These are phyloP conservation scores for Pseudomyrmex concolor DNA, from an alignment of 1,140 invertebrate species.

Conservation along the genomic window DNA sequence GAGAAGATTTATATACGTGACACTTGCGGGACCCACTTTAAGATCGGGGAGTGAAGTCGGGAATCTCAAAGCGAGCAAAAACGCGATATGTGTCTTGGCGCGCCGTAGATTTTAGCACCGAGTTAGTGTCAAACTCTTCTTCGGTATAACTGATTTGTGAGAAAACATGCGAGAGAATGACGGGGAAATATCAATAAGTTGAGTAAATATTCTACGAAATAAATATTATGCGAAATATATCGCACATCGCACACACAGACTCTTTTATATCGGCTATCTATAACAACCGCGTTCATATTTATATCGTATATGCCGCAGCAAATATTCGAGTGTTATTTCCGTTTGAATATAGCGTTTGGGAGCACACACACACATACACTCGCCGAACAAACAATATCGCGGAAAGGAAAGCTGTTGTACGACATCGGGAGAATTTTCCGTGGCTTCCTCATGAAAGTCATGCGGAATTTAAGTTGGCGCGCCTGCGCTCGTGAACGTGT, in stretches of 20 bases:
- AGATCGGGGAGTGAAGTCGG: too few relatives aligned
- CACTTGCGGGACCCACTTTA: conserved; percentile 1
- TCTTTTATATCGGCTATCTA: conserved; percentile 32
- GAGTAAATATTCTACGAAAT: not conserved
- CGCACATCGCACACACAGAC: not conserved
- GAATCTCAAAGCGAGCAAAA: not conserved
- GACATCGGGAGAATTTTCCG: conserved; percentile 46
- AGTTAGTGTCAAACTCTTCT: too few relatives aligned
- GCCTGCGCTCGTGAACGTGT: conserved; percentile 61
- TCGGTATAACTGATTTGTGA: too few relatives aligned
- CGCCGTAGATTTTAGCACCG: too few relatives aligned
- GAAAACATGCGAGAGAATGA: too few relatives aligned
- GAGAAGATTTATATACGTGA: too few relatives aligned
- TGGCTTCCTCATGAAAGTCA: conserved; percentile 69
- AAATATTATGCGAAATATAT: conserved; percentile 29
- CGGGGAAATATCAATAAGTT: conserved; percentile 12
- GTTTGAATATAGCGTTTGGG: conserved; percentile 15
- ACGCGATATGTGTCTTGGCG: too few relatives aligned
- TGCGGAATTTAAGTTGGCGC: conserved; percentile 26
- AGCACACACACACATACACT: not conserved
- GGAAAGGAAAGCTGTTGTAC: conserved; percentile 44
- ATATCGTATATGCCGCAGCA: conserved; percentile 34
- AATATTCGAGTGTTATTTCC: conserved; percentile 43
- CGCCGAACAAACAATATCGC: conserved; percentile 54
- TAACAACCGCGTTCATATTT: conserved; percentile 40